Percentiles rank a stretch among this genome's conserved stretches.
Conservation (phyloP, 2,113 vertebrate genomes). For the Lipotes vexillifer region DNA sequence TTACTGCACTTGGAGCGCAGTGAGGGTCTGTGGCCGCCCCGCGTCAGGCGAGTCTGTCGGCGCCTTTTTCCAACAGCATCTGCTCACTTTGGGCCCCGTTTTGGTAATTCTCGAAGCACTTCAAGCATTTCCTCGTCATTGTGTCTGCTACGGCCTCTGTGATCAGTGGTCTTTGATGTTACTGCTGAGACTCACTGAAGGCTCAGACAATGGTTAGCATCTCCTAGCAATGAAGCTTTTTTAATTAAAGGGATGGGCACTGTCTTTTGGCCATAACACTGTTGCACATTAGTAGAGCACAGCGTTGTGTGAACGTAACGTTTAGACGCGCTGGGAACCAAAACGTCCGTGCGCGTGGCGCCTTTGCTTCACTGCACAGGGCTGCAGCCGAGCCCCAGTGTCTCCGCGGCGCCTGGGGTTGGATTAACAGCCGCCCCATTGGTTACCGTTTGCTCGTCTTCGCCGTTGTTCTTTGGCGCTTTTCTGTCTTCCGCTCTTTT, state of each 20-base stretch:
- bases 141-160: no score
- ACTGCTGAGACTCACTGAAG: background rate
- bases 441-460: background rate
- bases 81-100: background rate
- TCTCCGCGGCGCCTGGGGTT: background rate
- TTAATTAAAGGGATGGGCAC: background rate
- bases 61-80: background rate
- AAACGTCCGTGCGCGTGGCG: rapidly evolving
- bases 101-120: background rate
- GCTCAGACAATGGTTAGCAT: rapidly evolving
- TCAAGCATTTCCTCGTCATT: rapidly evolving
- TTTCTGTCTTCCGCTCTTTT: rapidly evolving
- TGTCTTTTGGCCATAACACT: background rate
- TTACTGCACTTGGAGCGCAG: background rate
- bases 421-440: background rate
- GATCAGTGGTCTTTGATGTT: background rate
- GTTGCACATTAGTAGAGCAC: background rate
- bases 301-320: background rate
- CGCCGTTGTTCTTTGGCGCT: background rate
- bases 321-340: background rate
- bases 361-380: background rate
- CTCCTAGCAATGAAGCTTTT: background rate
- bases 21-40: background rate
- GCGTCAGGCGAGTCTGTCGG: rapidly evolving
- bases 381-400: background rate